phyloP scores from a whole-genome alignment of 2,888 invertebrate genomes.

The Pardosa pseudoannulata region DNA sequence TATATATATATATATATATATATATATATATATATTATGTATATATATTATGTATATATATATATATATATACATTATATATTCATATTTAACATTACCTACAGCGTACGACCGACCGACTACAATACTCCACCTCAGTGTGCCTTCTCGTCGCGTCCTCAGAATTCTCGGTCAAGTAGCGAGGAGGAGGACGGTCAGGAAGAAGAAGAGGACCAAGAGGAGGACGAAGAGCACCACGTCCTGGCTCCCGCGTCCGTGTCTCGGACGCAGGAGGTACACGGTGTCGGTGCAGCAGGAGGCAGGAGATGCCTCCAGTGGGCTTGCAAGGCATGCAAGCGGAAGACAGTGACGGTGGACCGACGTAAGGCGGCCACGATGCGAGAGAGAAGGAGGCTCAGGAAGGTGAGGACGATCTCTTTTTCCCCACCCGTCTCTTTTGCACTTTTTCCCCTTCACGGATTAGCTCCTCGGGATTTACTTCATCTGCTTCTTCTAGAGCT shows the following conservation, averaged over 20 bases:
- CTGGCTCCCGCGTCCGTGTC: constrained; percentile 37
- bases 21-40: no score
- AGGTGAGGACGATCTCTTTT: constrained; percentile 81
- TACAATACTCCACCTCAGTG: constrained; percentile 20
- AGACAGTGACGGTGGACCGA: constrained; percentile 95
- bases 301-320: constrained; percentile 95
- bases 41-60: no score
- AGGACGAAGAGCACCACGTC: constrained; percentile 65
- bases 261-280: background rate
- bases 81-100: background rate
- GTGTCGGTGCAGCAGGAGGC: background rate
- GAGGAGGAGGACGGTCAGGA: constrained; percentile 37
- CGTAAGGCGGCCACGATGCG: constrained; percentile 97
- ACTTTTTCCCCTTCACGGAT: no score
- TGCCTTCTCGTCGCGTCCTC: background rate
- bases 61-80: no score
- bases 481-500: no score
- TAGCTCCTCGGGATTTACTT: no score
- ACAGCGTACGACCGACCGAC: background rate
- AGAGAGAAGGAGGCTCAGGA: constrained; percentile 92
- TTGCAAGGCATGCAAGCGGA: constrained; percentile 94
- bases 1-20: no score
- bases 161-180: background rate
- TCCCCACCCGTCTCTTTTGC: background rate
- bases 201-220: constrained; percentile 37